phyloP scores from a whole-genome alignment of 2,888 invertebrate species.

The Platypus cylindrus region DNA sequence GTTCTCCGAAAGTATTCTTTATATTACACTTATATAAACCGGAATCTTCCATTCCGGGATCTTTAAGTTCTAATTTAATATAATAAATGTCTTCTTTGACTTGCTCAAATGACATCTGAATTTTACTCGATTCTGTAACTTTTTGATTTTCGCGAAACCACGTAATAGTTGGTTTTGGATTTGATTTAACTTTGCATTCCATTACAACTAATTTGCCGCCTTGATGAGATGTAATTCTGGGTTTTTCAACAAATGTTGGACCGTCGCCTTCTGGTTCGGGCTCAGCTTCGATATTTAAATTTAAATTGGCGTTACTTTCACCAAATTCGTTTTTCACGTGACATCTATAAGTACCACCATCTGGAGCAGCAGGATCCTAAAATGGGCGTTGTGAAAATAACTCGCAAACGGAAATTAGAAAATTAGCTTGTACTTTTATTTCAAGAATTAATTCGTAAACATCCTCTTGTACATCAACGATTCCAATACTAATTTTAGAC shows the following conservation, averaged over 20 bases:
- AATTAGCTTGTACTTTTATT: constrained; percentile 46
- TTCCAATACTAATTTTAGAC: constrained; percentile 71
- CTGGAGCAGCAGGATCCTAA: constrained; percentile 67
- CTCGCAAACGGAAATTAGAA: not conserved
- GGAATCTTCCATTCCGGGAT: constrained; percentile 90
- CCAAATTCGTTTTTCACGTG: constrained; percentile 92
- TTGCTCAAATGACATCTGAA: constrained; percentile 58
- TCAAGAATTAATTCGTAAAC: constrained; percentile 76
- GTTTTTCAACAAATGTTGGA: constrained; percentile 88
- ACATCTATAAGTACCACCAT: constrained; percentile 84
- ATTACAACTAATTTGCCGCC: constrained; percentile 75
- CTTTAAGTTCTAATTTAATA: constrained; percentile 73
- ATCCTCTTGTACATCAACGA: constrained; percentile 66
- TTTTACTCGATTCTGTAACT: constrained; percentile 69
- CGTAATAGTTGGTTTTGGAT: constrained; percentile 65
- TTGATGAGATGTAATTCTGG: constrained; percentile 72
- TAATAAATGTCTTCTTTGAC: constrained; percentile 74
- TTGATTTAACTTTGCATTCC: constrained; percentile 69
- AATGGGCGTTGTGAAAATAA: constrained; percentile 14
- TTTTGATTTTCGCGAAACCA: constrained; percentile 74
- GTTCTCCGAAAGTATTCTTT: constrained; percentile 90
- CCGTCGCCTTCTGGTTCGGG: constrained; percentile 88
- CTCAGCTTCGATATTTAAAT: constrained; percentile 93
- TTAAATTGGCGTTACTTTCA: constrained; percentile 92
- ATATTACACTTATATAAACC: constrained; percentile 97